Evolutionary conservation across 2,113 vertebrate species (phyloP), one percentile per base, ranked within the genome.

Genomic region (Thalassarche chlororhynchos): DNA sequence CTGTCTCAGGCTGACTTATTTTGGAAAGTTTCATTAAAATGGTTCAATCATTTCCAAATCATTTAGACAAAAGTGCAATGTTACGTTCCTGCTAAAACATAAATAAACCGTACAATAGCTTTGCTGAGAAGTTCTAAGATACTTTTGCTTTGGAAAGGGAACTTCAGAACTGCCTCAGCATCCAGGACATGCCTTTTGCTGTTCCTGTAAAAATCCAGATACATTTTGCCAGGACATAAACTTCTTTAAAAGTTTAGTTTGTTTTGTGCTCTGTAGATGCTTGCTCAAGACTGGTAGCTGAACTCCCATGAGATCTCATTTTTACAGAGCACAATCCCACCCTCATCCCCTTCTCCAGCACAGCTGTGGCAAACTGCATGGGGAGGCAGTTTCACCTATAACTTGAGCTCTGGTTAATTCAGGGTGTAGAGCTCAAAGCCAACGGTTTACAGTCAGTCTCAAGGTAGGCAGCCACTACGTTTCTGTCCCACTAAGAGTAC

Each of bases 1-100:
- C 81, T 84, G 74, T 79, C 94, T 79, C 34, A 72, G 57, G 81
- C 65, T 91, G 74, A 64, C 55, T 94, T 96, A 95, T 94, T 97
- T 91, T 91, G 47, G 89, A 96, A 95, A 91, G 80, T 72, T 93
- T 87, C 74, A 26, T 82, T 89, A 5, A 84, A 89, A 84, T 25
- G 26, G 17, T 89, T 92, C 86, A 46, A 36, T 66, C 36, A 77
- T 62, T 95, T 95, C 70, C 58, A 94, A 91, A 79, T 61, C 10
- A 72, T 87, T 94, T 93, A 87, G 77, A 76, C 20, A 84, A 87
- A 93, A 89, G 77, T 52, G 36, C 60, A 87, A 60, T 51, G 62
- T 55, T 89, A 90, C 0, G 3, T 65, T 89, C 60, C 51, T 62
- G 38, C 15, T 87, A 46, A 75, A 96, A 80, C 17, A 58, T 69